Evolutionary conservation across 2,888 invertebrate species (phyloP).

Genomic region (Tineola bisselliella): DNA sequence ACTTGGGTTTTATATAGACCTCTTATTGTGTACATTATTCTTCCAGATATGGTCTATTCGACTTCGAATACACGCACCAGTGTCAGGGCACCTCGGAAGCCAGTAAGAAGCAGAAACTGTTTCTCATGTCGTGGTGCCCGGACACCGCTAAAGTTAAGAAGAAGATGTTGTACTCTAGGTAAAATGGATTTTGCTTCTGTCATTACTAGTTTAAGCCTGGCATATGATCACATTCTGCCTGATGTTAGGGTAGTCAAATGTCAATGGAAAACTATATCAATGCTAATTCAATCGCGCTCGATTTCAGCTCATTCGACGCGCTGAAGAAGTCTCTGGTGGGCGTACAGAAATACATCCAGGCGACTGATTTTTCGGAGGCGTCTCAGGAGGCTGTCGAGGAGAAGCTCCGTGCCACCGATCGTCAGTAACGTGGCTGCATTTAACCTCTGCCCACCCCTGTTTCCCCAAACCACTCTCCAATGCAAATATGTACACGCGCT

Average conservation of each 20-base stretch:
- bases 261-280: too few species aligned
- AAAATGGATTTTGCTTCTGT: slow-evolving; percentile 18
- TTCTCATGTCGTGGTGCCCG: slow-evolving; percentile 99
- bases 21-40: too few species aligned
- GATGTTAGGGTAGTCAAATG: too few species aligned
- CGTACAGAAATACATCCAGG: slow-evolving; percentile 97
- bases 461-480: too few species aligned
- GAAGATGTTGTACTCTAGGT: slow-evolving; percentile 87
- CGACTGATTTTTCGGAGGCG: slow-evolving; percentile 94
- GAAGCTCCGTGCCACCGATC: slow-evolving; percentile 93
- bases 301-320: slow-evolving; percentile 94
- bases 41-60: slow-evolving; percentile 90
- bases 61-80: slow-evolving; percentile 98
- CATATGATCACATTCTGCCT: too few species aligned
- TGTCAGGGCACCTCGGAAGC: slow-evolving; percentile 97
- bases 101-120: slow-evolving; percentile 96
- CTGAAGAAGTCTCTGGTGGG: slow-evolving; percentile 97
- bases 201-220: too few species aligned
- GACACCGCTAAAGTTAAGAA: slow-evolving; percentile 94
- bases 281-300: too few species aligned
- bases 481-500: too few species aligned
- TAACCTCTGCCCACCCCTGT: too few species aligned
- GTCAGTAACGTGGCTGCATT: slow-evolving; percentile 71
- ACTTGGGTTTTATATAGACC: too few species aligned
- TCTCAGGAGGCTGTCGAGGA: slow-evolving; percentile 94